These are phyloP conservation scores for Anolis carolinensis DNA, from an alignment of 2,113 vertebrate species.

Conservation along the genomic window DNA sequence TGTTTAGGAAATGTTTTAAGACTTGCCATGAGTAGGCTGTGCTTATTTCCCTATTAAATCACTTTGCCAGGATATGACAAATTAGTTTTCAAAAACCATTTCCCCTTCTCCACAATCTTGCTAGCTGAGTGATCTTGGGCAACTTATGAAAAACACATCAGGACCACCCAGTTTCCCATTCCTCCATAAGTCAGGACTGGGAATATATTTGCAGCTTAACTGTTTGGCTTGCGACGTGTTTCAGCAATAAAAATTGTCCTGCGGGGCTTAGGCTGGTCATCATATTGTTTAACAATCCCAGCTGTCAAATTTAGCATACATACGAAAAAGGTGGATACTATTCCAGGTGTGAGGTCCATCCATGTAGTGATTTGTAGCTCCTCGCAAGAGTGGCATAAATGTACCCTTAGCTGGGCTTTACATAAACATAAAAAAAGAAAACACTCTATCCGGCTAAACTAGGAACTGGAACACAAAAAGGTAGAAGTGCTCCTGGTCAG, in stretches of 20 bases:
- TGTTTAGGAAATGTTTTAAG: constrained; percentile 4
- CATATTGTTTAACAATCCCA: constrained; percentile 23
- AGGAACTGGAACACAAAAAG: neutral
- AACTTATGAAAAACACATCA: constrained; percentile 12
- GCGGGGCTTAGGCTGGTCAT: neutral
- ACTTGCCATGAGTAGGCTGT: neutral
- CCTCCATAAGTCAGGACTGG: neutral
- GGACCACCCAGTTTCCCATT: constrained; percentile 24
- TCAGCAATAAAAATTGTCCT: constrained; percentile 8
- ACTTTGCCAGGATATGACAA: constrained; percentile 11
- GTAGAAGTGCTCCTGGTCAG: no score
- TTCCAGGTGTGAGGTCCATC: constrained; percentile 18
- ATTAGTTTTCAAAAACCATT: constrained; percentile 17
- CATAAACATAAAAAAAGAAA: no score
- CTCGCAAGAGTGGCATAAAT: neutral
- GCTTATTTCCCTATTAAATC: constrained; percentile 7
- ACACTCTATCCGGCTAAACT: neutral
- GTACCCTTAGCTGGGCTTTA: neutral
- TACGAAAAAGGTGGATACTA: neutral
- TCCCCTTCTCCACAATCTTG: constrained; percentile 2
- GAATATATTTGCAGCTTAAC: constrained; percentile 11
- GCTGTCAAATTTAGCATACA: constrained; percentile 14
- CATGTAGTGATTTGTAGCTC: neutral
- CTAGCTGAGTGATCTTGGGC: constrained; percentile 2
- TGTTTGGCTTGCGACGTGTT: constrained; percentile 13